A percentile compares a stretch with the other conserved stretches of the same genome.
Evolutionary conservation across 2,888 invertebrate genomes (phyloP).

Genomic region (Ichneumoninae sp.): DNA sequence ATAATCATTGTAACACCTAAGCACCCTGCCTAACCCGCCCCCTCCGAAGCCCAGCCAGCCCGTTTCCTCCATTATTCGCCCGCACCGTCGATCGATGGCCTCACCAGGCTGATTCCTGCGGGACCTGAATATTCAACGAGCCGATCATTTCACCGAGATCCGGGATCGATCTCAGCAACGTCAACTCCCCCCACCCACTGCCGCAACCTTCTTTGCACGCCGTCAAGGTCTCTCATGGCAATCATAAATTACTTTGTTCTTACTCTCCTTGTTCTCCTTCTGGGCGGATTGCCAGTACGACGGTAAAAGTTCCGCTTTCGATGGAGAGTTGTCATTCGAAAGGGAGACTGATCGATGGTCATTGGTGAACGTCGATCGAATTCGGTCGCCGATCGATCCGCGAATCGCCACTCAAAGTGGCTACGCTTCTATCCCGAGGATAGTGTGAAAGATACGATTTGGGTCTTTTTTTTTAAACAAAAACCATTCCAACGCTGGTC

Average conservation of each 20-base stretch:
- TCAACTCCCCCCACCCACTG: background rate
- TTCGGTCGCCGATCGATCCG: too few species aligned
- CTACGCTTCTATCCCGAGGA: too few species aligned
- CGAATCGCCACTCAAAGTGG: too few species aligned
- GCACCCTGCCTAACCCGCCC: constrained; percentile 80
- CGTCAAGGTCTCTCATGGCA: background rate
- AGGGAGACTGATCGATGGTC: background rate
- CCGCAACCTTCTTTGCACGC: background rate
- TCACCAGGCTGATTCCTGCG: constrained; percentile 46
- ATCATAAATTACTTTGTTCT: constrained; percentile 26
- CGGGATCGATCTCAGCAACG: constrained; percentile 22
- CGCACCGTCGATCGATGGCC: constrained; percentile 79
- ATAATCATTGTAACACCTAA: constrained; percentile 85
- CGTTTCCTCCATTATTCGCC: constrained; percentile 80
- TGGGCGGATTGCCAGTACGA: background rate
- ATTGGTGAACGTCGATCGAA: background rate
- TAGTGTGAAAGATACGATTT: background rate
- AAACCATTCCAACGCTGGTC: background rate
- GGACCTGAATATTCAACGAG: constrained; percentile 48
- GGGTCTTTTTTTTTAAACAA: background rate
- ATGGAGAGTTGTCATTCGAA: background rate
- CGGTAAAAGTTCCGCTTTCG: constrained; percentile 5
- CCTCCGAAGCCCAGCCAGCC: constrained; percentile 76
- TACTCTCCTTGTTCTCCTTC: constrained; percentile 1
- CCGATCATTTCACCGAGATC: constrained; percentile 40